Percentiles rank a stretch among this genome's conserved stretches.
These are phyloP conservation scores for Oscheius myriophilus DNA, from an alignment of 2,888 invertebrate species.

Conservation along the genomic window DNA sequence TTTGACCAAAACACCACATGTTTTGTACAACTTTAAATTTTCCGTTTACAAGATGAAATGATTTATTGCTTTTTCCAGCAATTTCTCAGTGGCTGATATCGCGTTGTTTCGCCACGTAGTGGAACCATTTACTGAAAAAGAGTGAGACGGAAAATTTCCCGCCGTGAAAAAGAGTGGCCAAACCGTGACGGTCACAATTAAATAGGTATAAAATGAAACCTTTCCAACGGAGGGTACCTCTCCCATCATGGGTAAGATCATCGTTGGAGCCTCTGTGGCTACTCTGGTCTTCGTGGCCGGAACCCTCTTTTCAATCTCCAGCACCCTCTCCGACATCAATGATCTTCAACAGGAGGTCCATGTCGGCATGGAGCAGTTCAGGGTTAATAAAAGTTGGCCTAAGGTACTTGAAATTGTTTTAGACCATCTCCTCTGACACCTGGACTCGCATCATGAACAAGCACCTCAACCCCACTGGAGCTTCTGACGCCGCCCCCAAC, in stretches of 20 bases:
- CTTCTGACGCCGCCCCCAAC: constrained; percentile 45
- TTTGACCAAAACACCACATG: no score
- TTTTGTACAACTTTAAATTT: no score
- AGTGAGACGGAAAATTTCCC: no score
- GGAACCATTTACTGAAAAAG: no score
- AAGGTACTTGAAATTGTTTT: no score
- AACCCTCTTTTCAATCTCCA: constrained; percentile 42
- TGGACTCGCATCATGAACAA: constrained; percentile 54
- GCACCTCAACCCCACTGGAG: constrained; percentile 52
- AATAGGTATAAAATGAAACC: no score
- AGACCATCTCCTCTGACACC: constrained; percentile 55
- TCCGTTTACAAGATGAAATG: no score
- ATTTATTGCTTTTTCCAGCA: no score
- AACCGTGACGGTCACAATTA: no score
- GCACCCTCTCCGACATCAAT: constrained; percentile 45
- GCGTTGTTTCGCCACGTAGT: no score
- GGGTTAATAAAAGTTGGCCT: constrained; percentile 41
- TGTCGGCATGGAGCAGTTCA: constrained; percentile 51
- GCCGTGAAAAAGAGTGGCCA: no score
- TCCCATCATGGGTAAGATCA: constrained; percentile 43
- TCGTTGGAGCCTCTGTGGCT: constrained; percentile 46
- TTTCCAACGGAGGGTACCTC: background rate
- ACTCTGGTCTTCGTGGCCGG: constrained; percentile 39
- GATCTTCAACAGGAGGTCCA: constrained; percentile 47
- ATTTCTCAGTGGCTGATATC: no score